Base-by-base conservation (phyloP, 2,797 vertebrate species). In the Hemibagrus guttatus region DNA sequence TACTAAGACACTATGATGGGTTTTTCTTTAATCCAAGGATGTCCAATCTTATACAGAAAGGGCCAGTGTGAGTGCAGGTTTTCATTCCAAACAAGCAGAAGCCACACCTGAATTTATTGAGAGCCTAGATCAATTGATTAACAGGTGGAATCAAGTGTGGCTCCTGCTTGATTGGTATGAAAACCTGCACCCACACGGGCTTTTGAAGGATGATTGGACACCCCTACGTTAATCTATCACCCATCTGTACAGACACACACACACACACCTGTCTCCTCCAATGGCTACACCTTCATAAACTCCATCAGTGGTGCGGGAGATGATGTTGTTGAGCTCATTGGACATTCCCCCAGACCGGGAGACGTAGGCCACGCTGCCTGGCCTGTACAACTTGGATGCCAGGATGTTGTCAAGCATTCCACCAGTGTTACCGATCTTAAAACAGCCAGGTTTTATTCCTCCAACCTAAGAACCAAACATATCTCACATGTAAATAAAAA, bases 371-470 rank as follows among this genome's bases (percentile, higher is more conserved):
- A 99, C 98, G 0, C 98, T 99, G 88, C 98, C 98, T 0, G 98
- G 97, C 0, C 98, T 97, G 91, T 99, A 99, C 13, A 99, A 95
- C 90, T 99, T 99, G 0, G 98, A 99, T 0, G 98, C 97, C 90
- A 99, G 92, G 91, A 99, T 99, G 89, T 99, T 99, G 92, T 99
- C 98, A 89, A 99, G 94, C 98, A 99, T 99, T 9, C 98, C 98
- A 0, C 98, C 98, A 0, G 98, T 99, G 91, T 99, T 99, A 1
- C 98, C 98, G 8, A 99, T 99, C 93, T 99, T 99, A 93, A 99
- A 99, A 91, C 98, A 99, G 35, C 98, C 98, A 0, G 98, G 98
- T 89, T 99, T 99, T 92, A 99, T 99, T 85, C 98, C 98, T 17
- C 98, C 98, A n/a, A 99, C 98, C 98, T 99, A 80, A 1, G 78